Base-by-base conservation (phyloP, 1,140 invertebrate genomes). In the Doryteuthis pealeii region DNA sequence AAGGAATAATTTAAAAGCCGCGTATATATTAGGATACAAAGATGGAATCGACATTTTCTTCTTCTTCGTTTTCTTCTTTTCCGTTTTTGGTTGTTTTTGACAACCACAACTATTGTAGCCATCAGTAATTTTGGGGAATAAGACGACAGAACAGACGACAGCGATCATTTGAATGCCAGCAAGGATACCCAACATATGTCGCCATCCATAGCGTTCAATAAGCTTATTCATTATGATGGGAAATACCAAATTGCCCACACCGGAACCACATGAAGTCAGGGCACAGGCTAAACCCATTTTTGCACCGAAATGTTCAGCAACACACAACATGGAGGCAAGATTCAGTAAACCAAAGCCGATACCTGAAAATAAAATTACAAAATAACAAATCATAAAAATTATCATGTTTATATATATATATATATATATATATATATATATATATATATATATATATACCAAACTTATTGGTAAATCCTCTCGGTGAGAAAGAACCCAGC, bases 191-290 rank as follows among this genome's bases (percentile, higher is more conserved):
- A 68, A 8, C 18, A 30, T 30, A 8, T 26, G 66, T 31, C 66
- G 66, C 66, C 66, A 68, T 22, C 66, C 66, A 22, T 26, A 18
- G 8, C 6, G 8, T 2, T 18, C 6, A 8, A 68, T 68, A 22
- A 68, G 66, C 6, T 33, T 32, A 26, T 32, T 68, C 6, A 68
- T 33, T 8, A 68, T 31, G 8, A 68, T 31, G 18, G 66, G 66
- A 33, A 68, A 68, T 33, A 33, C 22, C 22, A 68, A 22, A 68
- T 33, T 68, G 22, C 66, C 66, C 28, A 68, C 66, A 18, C 66
- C 66, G 22, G 22, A 68, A 14, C 66, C 66, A 33, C n/a, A 26
- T 30, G 32, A 31, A 5, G 66, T 26, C 31, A 68, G 15, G 5
- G 66, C 66, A 33, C 66, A 32, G 32, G 66, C 66, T 18, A 68